Evolutionary conservation across 2,888 invertebrate genomes (phyloP), one percentile per base, ranked within the genome.

Genomic region (Endotricha flammealis): DNA sequence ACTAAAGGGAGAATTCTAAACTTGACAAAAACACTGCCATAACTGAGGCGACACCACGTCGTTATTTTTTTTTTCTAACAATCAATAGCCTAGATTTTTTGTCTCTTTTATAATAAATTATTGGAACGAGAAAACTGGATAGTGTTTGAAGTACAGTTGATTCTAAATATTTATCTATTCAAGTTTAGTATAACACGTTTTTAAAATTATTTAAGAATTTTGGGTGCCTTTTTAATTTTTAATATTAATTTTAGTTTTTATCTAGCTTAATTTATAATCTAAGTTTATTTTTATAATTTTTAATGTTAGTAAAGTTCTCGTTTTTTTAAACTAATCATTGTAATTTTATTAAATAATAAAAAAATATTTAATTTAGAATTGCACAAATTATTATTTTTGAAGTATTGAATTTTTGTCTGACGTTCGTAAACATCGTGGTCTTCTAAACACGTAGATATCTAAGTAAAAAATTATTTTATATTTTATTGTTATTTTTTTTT

Each of bases 401-500:
- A n/a, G n/a, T n/a, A 4, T 2, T 7, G 6, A 20, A 20, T 20
- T 8, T 4, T 20, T 2, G 20, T 20, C 20, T 20, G 6, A 20
- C 7, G 20, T 20, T n/a, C 2, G 20, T 20, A 20, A 20, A 16
- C 16, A 25, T 33, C 32, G 32, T 33, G 27, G 32, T 6, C 32
- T 23, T 14, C 32, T 14, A 14, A n/a, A 22, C 22, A 25, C 25
- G 12, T 25, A n/a, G n/a, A 13, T 12, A 13, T 13, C n/a, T 7
- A 9, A 11, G 6, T 12, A 33, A 33, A 25, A 33, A 27, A 27
- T 27, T 12, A 17, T 27, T 10, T 33, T 16, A 25, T 25, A 14
- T 7, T n/a, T 24, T 25, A 33, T 33, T 27, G 32, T 27, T 25
- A 28, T 16, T 24, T 33, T 33, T 32, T 25, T 33, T 27, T 4